Percentiles rank a stretch among this genome's conserved stretches.
Evolutionary conservation across 1,140 invertebrate genomes (phyloP).

Genomic region (Drosophila punjabiensis): DNA sequence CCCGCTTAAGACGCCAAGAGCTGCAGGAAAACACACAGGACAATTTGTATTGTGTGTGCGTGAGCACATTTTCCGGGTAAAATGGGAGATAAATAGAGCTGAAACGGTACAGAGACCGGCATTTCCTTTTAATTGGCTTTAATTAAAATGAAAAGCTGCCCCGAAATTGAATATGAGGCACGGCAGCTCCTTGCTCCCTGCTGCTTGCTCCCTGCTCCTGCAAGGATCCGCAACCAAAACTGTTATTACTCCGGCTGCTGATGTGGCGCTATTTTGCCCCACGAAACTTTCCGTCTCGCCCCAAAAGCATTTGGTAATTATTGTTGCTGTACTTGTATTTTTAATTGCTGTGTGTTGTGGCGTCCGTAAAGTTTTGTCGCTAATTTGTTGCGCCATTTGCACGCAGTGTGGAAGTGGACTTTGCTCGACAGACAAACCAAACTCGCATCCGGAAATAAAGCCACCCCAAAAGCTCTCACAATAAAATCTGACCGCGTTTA

Average conservation of each 20-base stretch:
- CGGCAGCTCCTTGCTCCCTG: not conserved
- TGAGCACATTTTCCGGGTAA: constrained; percentile 55
- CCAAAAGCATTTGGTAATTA: constrained; percentile 59
- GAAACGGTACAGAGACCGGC: not conserved
- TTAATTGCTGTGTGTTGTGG: constrained; percentile 69
- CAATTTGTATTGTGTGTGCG: constrained; percentile 77
- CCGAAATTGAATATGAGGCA: constrained; percentile 75
- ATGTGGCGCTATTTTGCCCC: constrained; percentile 39
- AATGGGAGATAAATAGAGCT: constrained; percentile 16
- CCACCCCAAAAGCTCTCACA: constrained; percentile 12
- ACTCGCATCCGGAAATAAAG: constrained; percentile 34
- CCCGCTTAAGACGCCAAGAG: constrained; percentile 52
- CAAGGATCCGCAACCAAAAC: constrained; percentile 19
- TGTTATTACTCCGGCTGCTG: constrained; percentile 43
- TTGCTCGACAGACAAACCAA: constrained; percentile 16
- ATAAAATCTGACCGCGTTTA: constrained; percentile 43
- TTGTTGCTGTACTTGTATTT: constrained; percentile 54
- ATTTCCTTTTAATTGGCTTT: constrained; percentile 74
- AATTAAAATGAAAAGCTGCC: constrained; percentile 79
- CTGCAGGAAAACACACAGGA: constrained; percentile 49
- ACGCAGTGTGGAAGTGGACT: constrained; percentile 37
- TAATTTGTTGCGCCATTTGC: constrained; percentile 75
- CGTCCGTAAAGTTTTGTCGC: constrained; percentile 68
- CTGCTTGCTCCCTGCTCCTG: no score
- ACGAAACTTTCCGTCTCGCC: constrained; percentile 40